Conservation (phyloP, 2,113 vertebrate genomes). For the Orientallactaga bullata region DNA sequence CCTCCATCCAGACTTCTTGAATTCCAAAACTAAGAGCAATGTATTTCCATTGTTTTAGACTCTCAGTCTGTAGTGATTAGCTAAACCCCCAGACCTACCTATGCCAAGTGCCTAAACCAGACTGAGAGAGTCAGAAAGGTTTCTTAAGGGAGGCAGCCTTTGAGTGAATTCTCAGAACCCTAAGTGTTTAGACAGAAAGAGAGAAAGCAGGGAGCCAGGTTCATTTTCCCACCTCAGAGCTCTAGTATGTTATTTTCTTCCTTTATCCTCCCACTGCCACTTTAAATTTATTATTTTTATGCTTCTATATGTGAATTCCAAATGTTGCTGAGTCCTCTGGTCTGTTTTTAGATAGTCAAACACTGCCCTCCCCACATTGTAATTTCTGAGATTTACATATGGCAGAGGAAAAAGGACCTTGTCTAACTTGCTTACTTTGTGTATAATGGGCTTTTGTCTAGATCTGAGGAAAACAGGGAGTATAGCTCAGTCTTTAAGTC, state of each 20-base stretch:
- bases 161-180: not conserved
- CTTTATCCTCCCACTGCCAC: not conserved
- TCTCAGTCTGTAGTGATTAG: not conserved
- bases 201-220: not conserved
- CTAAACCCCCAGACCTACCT: too few species aligned
- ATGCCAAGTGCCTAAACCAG: not conserved
- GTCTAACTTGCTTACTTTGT: not conserved
- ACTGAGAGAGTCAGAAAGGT: not conserved
- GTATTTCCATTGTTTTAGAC: not conserved
- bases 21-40: not conserved
- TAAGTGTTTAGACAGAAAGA: not conserved
- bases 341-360: slow-evolving; percentile 45
- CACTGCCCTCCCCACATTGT: not conserved
- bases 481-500: not conserved
- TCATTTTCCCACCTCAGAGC: not conserved
- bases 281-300: slow-evolving; percentile 54
- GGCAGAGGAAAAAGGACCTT: not conserved
- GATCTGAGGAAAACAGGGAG: not conserved
- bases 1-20: not conserved
- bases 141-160: not conserved
- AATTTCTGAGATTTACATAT: slow-evolving; percentile 25
- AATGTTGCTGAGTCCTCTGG: not conserved
- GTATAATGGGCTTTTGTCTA: not conserved
- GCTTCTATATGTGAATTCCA: slow-evolving; percentile 39
- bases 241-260: not conserved